These are phyloP conservation scores for Temnothorax longispinosus DNA, from an alignment of 1,140 invertebrate genomes.

Conservation along the genomic window DNA sequence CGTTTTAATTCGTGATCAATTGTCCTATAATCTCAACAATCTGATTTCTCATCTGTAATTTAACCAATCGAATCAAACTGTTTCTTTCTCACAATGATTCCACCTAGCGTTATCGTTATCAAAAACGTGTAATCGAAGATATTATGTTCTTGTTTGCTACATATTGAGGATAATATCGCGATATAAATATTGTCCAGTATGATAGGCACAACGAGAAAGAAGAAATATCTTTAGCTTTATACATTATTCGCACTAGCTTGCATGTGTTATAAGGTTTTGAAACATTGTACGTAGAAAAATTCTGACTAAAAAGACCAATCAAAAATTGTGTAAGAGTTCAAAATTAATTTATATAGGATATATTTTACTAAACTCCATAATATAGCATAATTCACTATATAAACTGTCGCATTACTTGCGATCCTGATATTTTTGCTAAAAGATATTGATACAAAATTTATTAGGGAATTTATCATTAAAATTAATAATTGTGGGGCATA, in stretches of 20 bases:
- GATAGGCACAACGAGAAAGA: not conserved
- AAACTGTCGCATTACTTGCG: too few relatives aligned
- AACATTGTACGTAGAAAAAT: not conserved
- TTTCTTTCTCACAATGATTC: not conserved
- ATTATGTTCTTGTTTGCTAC: not conserved
- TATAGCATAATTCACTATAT: too few relatives aligned
- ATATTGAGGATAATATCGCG: not conserved
- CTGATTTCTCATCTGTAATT: not conserved
- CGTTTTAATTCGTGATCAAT: not conserved
- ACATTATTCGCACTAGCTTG: not conserved
- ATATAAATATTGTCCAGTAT: not conserved
- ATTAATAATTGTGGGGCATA: not conserved
- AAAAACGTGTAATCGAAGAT: not conserved
- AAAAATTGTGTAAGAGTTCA: not conserved
- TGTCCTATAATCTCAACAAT: not conserved
- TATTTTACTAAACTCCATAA: not conserved
- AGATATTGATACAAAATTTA: not conserved
- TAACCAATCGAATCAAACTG: not conserved
- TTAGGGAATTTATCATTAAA: not conserved
- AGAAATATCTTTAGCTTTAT: not conserved
- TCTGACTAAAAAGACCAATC: not conserved
- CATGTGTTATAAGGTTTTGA: not conserved
- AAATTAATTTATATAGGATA: not conserved
- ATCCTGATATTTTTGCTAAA: not conserved
- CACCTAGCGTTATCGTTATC: conserved; percentile 7